phyloP scores from a whole-genome alignment of 2,797 vertebrate species.

The Onychomys leucogaster region DNA sequence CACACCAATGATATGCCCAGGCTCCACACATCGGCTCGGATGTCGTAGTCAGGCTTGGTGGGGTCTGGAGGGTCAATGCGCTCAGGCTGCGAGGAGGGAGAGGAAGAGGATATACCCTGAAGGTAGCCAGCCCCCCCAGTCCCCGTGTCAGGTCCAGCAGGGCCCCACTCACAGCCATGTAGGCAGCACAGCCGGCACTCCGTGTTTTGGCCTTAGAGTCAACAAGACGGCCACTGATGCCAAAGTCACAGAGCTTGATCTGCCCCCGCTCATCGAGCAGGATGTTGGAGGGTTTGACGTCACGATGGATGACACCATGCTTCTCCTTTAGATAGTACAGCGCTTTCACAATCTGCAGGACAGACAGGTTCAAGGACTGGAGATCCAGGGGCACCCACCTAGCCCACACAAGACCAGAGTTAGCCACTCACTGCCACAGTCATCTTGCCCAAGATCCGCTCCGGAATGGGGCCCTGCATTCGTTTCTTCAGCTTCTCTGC shows the following conservation, averaged over 20 bases:
- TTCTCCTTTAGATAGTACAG: conserved; percentile 97
- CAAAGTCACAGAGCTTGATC: conserved; percentile 97
- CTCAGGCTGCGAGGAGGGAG: conserved; percentile 90
- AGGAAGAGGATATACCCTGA: background rate
- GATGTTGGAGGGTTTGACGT: conserved; percentile 98
- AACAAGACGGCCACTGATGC: conserved; percentile 96
- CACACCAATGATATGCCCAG: conserved; percentile 96
- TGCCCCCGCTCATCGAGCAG: conserved; percentile 95
- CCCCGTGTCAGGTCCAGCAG: fast-evolving
- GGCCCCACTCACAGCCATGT: conserved; percentile 94
- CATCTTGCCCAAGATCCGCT: conserved; percentile 97
- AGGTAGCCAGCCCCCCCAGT: fast-evolving
- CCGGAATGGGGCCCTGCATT: conserved; percentile 96
- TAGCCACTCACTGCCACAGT: conserved; percentile 93
- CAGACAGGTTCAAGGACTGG: fast-evolving
- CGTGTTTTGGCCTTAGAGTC: conserved; percentile 98
- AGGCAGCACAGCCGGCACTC: conserved; percentile 96
- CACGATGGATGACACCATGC: conserved; percentile 96
- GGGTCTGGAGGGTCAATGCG: conserved; percentile 98
- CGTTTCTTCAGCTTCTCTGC: conserved; percentile 98
- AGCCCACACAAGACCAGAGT: fast-evolving
- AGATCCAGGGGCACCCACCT: fast-evolving
- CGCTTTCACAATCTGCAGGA: conserved; percentile 94
- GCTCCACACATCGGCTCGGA: conserved; percentile 98
- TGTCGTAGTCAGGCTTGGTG: conserved; percentile 97